Evolutionary conservation across 2,888 invertebrate genomes (phyloP), one percentile per base, ranked within the genome.

Genomic region (Mantis religiosa): DNA sequence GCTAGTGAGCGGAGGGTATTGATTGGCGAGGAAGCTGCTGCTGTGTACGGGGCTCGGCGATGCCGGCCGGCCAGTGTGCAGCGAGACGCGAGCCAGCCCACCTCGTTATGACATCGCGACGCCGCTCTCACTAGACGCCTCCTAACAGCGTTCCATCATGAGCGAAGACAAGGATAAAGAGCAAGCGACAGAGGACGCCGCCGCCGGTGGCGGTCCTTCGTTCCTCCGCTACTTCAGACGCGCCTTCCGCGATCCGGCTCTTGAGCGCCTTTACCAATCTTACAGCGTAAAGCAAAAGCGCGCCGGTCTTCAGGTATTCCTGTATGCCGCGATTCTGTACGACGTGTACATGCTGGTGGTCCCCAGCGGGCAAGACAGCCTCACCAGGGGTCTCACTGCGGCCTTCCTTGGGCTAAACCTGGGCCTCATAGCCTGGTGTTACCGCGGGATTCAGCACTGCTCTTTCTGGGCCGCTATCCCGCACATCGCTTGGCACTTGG

Each of bases 221-320:
- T 14, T 71, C 54, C 86, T 86, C 28, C 87, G 87, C 34, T 88
- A 54, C 88, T 28, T 88, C 27, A 93, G 93, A 90, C 92, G 94
- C 88, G 94, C 94, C 84, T 95, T 95, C 92, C 93, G 95, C 81
- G 95, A 95, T 91, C 94, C 94, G 14, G 95, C 96, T 87, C 93
- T 96, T 90, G 96, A 97, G 92, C 94, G 95, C 91, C 94, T 97
- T 8, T 97, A 96, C 92, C 96, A 96, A 91, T 95, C 95, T 90
- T 97, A 96, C 92, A 95, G 96, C 91, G 94, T 95, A 85, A 95
- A 96, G 91, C 96, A 96, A 92, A 95, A 96, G 91, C 94, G 96
- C 86, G 95, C 95, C 85, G 96, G 96, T 71, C 93, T 97, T 84
- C 95, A 95, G 92, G 96, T 96, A 93, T 96, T 96, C 92, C 93